Evolutionary conservation across 2,113 vertebrate species (phyloP).

Genomic region (Isichthys henryi): DNA sequence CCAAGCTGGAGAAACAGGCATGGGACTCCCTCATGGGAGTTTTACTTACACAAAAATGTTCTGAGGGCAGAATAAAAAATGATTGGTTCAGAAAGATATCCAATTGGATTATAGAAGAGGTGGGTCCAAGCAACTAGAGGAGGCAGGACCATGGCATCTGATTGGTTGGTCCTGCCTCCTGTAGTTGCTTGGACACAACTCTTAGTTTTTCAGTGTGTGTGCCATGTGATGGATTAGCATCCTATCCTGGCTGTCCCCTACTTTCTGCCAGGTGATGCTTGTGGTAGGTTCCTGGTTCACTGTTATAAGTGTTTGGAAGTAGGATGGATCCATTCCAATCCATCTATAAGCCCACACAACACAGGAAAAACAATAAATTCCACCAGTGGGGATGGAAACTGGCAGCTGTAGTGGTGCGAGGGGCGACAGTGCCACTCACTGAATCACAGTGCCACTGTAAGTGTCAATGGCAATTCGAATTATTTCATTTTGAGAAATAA

Average conservation of each 20-base stretch:
- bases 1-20: constrained; percentile 68
- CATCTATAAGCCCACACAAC: background rate
- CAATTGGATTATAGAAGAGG: background rate
- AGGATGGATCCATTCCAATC: background rate
- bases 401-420: background rate
- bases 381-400: background rate
- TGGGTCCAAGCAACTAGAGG: background rate
- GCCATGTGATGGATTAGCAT: too few species aligned
- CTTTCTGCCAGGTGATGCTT: too few species aligned
- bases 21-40: background rate
- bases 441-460: background rate
- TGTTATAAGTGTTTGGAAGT: background rate
- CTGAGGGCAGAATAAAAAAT: background rate
- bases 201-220: background rate
- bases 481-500: background rate
- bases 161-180: background rate
- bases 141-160: background rate
- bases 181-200: too few species aligned
- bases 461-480: background rate
- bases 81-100: background rate
- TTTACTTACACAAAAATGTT: background rate
- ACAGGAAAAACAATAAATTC: background rate
- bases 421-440: background rate
- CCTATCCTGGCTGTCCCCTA: too few species aligned
- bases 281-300: background rate